Conservation (phyloP, 2,888 invertebrate genomes). For the Ametastegia equiseti region DNA sequence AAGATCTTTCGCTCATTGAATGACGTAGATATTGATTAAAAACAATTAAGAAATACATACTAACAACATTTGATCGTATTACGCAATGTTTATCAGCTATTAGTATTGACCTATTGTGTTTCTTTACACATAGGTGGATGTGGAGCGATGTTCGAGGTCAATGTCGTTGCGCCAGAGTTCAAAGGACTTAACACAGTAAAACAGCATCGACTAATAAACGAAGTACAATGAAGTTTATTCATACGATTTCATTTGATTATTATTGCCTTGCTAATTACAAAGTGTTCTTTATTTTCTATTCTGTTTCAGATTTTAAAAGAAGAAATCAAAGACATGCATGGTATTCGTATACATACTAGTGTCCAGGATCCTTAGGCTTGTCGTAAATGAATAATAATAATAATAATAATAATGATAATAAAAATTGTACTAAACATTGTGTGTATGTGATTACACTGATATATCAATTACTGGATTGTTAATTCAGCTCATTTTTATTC, state of each 20-base stretch:
- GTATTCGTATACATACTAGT: conserved; percentile 86
- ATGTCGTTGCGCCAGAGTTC: conserved; percentile 84
- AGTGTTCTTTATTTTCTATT: conserved; percentile 32
- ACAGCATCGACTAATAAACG: conserved; percentile 86
- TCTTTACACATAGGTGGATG: conserved; percentile 81
- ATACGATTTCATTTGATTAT: neutral
- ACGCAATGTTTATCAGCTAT: neutral
- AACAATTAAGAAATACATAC: neutral
- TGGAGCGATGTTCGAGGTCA: conserved; percentile 89
- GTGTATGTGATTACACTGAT: neutral
- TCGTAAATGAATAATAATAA: conserved; percentile 29
- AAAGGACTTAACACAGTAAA: conserved; percentile 84
- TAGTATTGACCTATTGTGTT: neutral
- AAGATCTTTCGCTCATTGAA: no score
- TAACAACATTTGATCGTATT: neutral
- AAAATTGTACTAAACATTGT: neutral
- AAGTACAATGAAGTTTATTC: conserved; percentile 70
- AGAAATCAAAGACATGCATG: conserved; percentile 91
- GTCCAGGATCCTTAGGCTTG: conserved; percentile 69
- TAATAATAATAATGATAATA: conserved; percentile 1
- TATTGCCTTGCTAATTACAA: conserved; percentile 12
- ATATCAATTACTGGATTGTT: neutral
- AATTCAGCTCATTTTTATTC: neutral
- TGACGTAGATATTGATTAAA: no score
- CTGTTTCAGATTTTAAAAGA: conserved; percentile 80